Evolutionary conservation across 2,113 vertebrate genomes (phyloP), one percentile per base, ranked within the genome.

Genomic region (Nanorana parkeri): DNA sequence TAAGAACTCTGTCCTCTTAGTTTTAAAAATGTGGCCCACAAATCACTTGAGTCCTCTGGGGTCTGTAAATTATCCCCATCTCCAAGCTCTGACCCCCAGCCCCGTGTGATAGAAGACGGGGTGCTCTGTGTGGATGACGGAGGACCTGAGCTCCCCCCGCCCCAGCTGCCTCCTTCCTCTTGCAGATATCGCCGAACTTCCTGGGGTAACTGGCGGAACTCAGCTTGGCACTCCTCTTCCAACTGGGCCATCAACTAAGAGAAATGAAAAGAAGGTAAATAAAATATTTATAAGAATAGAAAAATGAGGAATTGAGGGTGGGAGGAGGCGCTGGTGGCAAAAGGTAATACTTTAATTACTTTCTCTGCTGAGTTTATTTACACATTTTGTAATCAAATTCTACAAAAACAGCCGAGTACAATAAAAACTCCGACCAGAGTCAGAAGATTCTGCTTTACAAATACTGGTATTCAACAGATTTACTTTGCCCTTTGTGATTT

Each of bases 181-280:
- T 94, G 90, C 77, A 96, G 91, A 86, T 92, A 92, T 73, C 88
- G 83, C 64, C 90, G 87, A 87, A 95, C 91, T 78, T 97, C 95
- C 67, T 93, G 92, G 0, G 92, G 93, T 17, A 96, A 87, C 0
- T 61, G 85, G 0, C 80, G 86, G 5, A 85, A 85, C 82, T 94
- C 95, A 1, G 90, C 88, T 7, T 93, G 88, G 32, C 92, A 89
- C 8, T 93, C 88, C n/a, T 56, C 80, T 72, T 90, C 88, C 85
- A 96, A 64, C 85, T 91, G 88, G 17, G 87, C 79, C 86, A 86
- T 80, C 36, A 92, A 83, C 96, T 97, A 88, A 1, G 5, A 65
- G 10, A 41, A 60, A 17, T n/a, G 26, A 17, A 3, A 54, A 17
- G 16, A 4, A 51, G 29, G n/a, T 19, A 47, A 47, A 47, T 47